Conservation (phyloP, 2,113 vertebrate species). For the Antidorcas marsupialis region DNA sequence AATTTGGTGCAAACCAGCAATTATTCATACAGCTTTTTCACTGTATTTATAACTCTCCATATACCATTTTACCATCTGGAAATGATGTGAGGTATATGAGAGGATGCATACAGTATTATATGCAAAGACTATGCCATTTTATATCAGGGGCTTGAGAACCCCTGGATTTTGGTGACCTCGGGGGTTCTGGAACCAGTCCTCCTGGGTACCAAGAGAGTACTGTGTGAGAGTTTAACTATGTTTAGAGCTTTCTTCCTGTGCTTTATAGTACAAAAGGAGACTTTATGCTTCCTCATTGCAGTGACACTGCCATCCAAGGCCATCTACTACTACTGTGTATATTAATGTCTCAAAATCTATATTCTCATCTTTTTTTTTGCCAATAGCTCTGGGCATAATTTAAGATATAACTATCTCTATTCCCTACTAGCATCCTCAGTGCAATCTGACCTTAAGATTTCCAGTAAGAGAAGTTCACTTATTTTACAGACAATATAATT, state of each 20-base stretch:
- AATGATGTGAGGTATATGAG: not conserved
- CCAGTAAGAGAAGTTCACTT: constrained; percentile 5
- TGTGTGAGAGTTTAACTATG: not conserved
- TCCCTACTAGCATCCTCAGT: not conserved
- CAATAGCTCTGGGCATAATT: not conserved
- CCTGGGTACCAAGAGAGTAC: rapidly evolving
- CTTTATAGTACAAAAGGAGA: not conserved
- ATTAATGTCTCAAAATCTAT: not conserved
- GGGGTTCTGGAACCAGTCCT: not conserved
- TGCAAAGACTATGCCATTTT: not conserved
- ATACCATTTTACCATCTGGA: not conserved
- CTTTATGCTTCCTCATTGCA: not conserved
- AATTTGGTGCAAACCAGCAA: not conserved
- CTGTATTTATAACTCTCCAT: not conserved
- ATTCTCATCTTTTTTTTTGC: not conserved
- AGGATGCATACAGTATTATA: not conserved
- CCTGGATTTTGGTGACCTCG: not conserved
- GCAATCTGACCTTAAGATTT: not conserved
- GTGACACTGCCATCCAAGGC: not conserved
- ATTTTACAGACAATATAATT: not conserved
- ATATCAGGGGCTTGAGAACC: not conserved
- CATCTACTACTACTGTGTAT: not conserved
- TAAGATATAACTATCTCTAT: not conserved
- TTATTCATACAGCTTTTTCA: not conserved
- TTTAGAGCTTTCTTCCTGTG: not conserved